phyloP scores from a whole-genome alignment of 2,888 invertebrate species.

The Bhutanitis thaidina region DNA sequence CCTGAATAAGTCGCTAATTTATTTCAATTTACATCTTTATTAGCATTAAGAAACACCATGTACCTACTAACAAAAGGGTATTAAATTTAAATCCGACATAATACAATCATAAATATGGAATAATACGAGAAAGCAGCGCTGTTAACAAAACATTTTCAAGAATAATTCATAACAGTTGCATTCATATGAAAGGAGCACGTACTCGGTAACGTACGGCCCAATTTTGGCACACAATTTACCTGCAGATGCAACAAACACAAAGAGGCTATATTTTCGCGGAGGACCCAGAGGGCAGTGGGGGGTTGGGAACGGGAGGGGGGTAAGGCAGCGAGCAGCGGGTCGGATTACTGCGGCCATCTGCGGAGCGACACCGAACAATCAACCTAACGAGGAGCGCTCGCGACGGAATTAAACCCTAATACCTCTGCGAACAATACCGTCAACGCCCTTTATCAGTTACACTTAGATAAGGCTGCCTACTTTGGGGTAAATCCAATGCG shows the following conservation, averaged over 20 bases:
- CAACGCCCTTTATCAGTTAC: constrained; percentile 44
- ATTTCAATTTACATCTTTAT: no score
- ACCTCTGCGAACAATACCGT: constrained; percentile 68
- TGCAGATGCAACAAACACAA: constrained; percentile 78
- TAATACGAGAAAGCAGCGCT: constrained; percentile 51
- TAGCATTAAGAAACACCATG: no score
- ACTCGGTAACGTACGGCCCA: constrained; percentile 62
- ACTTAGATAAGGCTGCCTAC: constrained; percentile 10
- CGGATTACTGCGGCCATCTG: constrained; percentile 77
- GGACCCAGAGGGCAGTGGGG: constrained; percentile 30
- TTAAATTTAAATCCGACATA: constrained; percentile 24
- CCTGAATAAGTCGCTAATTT: no score
- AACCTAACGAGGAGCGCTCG: constrained; percentile 73
- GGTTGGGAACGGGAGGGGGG: not conserved
- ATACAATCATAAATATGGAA: constrained; percentile 28
- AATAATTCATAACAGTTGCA: constrained; percentile 70
- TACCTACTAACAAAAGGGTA: no score
- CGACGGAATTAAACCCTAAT: constrained; percentile 76
- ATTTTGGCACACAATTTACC: constrained; percentile 76
- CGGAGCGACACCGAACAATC: constrained; percentile 71
- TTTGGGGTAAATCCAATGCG: constrained; percentile 8
- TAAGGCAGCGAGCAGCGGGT: constrained; percentile 39
- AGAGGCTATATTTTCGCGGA: constrained; percentile 61
- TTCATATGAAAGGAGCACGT: constrained; percentile 58
- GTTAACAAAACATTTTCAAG: constrained; percentile 71